Conservation (phyloP, 2,113 vertebrate species). For the Vimba vimba region DNA sequence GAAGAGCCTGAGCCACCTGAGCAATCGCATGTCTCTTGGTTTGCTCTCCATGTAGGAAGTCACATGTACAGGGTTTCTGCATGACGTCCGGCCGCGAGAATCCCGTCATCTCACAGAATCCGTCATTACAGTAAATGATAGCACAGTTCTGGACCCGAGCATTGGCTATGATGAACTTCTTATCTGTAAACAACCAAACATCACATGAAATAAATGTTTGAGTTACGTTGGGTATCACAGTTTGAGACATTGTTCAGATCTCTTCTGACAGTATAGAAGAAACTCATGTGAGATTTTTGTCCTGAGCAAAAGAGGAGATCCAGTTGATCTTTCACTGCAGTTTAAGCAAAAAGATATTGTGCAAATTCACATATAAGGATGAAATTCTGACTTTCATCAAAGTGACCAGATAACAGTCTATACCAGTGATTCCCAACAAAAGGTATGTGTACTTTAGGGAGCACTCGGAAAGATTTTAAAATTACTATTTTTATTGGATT, state of each 20-base stretch:
- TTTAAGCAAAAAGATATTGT: not conserved
- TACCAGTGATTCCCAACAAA: not conserved
- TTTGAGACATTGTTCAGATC: not conserved
- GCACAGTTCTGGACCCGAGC: conserved; percentile 97
- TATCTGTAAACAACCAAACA: conserved; percentile 81
- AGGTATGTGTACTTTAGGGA: not conserved
- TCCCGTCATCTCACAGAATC: conserved; percentile 98
- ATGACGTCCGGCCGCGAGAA: conserved; percentile 98
- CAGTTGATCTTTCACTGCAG: not conserved
- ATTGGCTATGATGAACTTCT: conserved; percentile 99
- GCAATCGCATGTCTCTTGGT: conserved; percentile 90
- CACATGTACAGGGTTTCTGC: conserved; percentile 97
- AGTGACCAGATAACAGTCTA: not conserved
- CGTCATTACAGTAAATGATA: conserved; percentile 99
- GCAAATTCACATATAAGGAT: not conserved
- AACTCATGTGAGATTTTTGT: not conserved
- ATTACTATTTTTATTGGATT: not conserved
- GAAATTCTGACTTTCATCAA: not conserved
- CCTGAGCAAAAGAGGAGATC: not conserved
- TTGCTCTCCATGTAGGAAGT: conserved; percentile 94
- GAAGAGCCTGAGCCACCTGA: conserved; percentile 90
- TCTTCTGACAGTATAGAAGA: not conserved
- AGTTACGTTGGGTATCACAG: not conserved
- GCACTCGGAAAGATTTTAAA: not conserved
- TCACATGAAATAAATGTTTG: not conserved